A percentile compares a stretch with the other conserved stretches of the same genome.
Conservation (phyloP, 2,888 invertebrate genomes). For the Polyploca ridens region DNA sequence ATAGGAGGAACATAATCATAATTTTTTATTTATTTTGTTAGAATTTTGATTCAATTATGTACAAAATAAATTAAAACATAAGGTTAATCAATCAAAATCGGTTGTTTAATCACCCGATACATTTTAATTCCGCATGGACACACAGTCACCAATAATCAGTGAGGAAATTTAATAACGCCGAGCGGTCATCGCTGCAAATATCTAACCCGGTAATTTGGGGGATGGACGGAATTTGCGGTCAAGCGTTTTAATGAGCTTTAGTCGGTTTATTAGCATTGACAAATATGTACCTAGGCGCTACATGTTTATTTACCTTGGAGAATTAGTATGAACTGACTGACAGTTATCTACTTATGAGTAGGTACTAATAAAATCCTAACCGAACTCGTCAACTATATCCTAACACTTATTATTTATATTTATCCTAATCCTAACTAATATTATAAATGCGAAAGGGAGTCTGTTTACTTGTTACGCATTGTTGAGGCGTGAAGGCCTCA, state of each 20-base stretch:
- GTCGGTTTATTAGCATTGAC: conserved; percentile 32
- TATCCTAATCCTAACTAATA: no score
- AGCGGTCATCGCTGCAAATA: conserved; percentile 50
- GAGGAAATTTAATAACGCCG: conserved; percentile 62
- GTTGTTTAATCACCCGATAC: conserved; percentile 31
- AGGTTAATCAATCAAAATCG: conserved; percentile 22
- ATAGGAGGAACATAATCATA: no score
- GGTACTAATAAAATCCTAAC: no score
- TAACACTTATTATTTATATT: no score
- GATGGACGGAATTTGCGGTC: conserved; percentile 28
- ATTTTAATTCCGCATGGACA: conserved; percentile 47
- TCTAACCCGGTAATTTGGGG: conserved; percentile 34
- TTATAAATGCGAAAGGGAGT: no score
- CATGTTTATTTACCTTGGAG: not conserved
- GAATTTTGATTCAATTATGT: conserved; percentile 19
- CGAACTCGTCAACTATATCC: no score
- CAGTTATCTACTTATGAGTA: no score
- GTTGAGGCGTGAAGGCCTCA: no score
- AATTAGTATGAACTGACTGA: not conserved
- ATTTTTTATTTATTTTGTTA: no score
- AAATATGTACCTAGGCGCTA: conserved; percentile 20
- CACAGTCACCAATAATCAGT: conserved; percentile 53
- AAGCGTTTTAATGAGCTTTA: conserved; percentile 43
- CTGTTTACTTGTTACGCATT: no score
- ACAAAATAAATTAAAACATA: conserved; percentile 45